Conservation (phyloP, 1,140 invertebrate species). For the Megalopta genalis region DNA sequence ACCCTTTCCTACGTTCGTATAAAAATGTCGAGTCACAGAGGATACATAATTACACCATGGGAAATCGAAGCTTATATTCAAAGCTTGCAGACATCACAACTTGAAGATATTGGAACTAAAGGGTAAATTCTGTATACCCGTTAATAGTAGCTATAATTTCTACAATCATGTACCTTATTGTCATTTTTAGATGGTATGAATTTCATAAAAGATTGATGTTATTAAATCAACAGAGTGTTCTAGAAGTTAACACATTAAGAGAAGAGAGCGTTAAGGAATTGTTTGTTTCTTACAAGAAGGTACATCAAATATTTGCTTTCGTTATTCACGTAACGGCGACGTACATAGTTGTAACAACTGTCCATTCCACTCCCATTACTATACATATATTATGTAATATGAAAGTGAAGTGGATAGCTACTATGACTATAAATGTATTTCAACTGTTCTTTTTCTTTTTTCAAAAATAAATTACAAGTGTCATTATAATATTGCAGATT, state of each 20-base stretch:
- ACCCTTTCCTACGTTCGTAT: not conserved
- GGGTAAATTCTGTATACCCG: slow-evolving; percentile 67
- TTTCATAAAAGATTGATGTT: slow-evolving; percentile 88
- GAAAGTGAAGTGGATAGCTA: too few relatives aligned
- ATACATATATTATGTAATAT: too few relatives aligned
- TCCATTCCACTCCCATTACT: too few relatives aligned
- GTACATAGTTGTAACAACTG: too few relatives aligned
- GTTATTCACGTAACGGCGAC: not conserved
- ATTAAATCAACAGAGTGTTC: slow-evolving; percentile 88
- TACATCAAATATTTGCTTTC: slow-evolving; percentile 64
- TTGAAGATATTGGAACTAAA: slow-evolving; percentile 79
- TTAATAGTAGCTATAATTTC: not conserved
- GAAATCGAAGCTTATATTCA: slow-evolving; percentile 80
- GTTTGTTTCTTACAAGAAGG: slow-evolving; percentile 84
- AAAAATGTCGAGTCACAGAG: slow-evolving; percentile 71
- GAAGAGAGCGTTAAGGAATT: slow-evolving; percentile 88
- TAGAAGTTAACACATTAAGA: slow-evolving; percentile 84
- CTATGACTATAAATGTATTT: too few relatives aligned
- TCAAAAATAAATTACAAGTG: too few relatives aligned
- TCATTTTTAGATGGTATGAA: slow-evolving; percentile 85
- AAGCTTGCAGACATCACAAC: slow-evolving; percentile 74
- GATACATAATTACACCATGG: slow-evolving; percentile 78
- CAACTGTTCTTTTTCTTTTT: too few relatives aligned
- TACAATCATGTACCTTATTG: not conserved
- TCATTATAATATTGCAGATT: slow-evolving; percentile 79